Conservation (phyloP, 2,113 vertebrate genomes). For the Neodontobutis hainanensis region DNA sequence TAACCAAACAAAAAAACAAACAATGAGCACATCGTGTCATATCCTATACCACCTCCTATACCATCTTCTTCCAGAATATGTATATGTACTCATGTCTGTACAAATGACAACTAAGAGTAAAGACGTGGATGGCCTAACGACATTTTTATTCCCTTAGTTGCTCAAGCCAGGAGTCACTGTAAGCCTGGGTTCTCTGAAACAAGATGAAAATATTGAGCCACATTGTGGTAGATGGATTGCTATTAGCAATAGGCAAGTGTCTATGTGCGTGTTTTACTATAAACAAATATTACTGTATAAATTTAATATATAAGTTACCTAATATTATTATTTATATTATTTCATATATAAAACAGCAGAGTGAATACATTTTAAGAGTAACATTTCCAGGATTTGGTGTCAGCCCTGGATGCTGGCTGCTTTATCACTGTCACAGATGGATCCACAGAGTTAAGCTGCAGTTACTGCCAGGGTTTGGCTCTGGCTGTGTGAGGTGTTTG, state of each 20-base stretch:
- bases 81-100: too few species aligned
- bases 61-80: neutral
- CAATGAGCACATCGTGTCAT: conserved; percentile 62
- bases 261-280: conserved; percentile 24
- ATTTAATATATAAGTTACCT: neutral
- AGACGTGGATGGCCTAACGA: conserved; percentile 10
- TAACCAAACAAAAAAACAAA: conserved; percentile 70
- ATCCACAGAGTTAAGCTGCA: conserved; percentile 52
- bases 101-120: conserved; percentile 10
- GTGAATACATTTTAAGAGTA: conserved; percentile 5
- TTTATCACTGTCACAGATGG: conserved; percentile 55
- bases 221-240: conserved; percentile 61
- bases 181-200: conserved; percentile 56
- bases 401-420: conserved; percentile 24
- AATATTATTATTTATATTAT: neutral
- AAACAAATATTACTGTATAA: too few species aligned
- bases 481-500: conserved; percentile 56
- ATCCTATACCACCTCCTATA: too few species aligned
- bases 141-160: conserved; percentile 15
- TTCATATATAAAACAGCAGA: neutral
- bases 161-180: conserved; percentile 44
- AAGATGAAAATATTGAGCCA: conserved; percentile 57
- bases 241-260: neutral
- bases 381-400: conserved; percentile 16
- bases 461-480: conserved; percentile 67